Base-by-base conservation (phyloP, 1,140 invertebrate species). In the Neodiprion virginianus region DNA sequence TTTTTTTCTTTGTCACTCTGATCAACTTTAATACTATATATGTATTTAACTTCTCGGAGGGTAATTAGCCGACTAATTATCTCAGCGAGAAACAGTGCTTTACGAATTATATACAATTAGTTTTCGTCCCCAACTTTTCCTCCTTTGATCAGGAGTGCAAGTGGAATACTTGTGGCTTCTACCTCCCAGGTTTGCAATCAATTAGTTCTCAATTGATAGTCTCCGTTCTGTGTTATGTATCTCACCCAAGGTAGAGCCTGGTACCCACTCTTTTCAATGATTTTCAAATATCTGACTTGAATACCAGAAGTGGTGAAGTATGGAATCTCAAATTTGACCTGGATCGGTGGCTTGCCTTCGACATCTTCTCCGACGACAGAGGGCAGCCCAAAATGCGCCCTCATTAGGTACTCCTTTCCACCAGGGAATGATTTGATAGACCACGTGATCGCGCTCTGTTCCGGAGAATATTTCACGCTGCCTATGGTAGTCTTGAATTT, bases 291-390 rank as follows among this genome's bases (percentile, higher is more conserved):
- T 53, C 98, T 92, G 7, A 99, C 95, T 92, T 99, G 98, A 82
- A 99, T 99, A 7, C 99, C 99, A 23, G 98, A 99, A 67, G 98
- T 99, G 0, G 98, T 99, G 81, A 99, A 99, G 83, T 99, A 99
- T 0, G 99, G 99, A 82, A 99, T 99, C 90, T 99, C 99, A 91
- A 99, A 99, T 89, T 98, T 98, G 7, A 99, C 98, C 89, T 98
- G 96, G 79, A 99, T 99, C 0, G 99, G 99, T 50, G 98, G 98
- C 86, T 97, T 97, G 0, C 97, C 98, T 89, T 99, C 98, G 10
- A 93, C 91, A 79, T 99, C 98, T 84, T 99, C 98, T 82, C 95
- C 95, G 82, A 95, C 94, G 11, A 99, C 98, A 78, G 97, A 99
- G 0, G 99, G 99, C 66, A 99, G 87, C n/a, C 97, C 97, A 90